A percentile compares a stretch with the other conserved stretches of the same genome.
Evolutionary conservation across 2,888 invertebrate species (phyloP).

Genomic region (Eristalinus aeneus): DNA sequence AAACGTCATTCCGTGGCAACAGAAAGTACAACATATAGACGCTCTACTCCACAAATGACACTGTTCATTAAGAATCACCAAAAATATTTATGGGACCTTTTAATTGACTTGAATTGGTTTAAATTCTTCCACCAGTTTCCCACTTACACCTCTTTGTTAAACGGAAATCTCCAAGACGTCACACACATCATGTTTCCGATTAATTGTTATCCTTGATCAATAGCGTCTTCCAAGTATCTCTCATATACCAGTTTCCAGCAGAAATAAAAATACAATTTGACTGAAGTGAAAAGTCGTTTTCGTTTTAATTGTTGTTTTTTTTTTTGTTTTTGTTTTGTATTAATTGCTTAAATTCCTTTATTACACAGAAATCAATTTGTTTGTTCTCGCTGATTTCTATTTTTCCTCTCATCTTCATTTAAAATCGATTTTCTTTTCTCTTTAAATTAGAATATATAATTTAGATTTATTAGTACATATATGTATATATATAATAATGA

Average conservation of each 20-base stretch:
- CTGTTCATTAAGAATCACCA: too few species aligned
- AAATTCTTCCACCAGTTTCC: too few species aligned
- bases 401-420: slow-evolving; percentile 56
- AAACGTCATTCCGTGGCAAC: too few species aligned
- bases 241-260: too few species aligned
- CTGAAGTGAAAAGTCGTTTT: not conserved
- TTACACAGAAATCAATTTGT: slow-evolving; percentile 65
- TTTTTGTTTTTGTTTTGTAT: slow-evolving; percentile 59
- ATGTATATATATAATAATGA: slow-evolving; percentile 41
- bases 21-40: too few species aligned
- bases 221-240: not conserved
- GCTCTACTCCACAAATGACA: too few species aligned
- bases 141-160: too few species aligned
- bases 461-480: slow-evolving; percentile 67
- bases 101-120: too few species aligned
- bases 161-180: too few species aligned
- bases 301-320: slow-evolving; percentile 16
- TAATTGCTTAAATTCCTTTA: slow-evolving; percentile 70
- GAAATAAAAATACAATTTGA: not conserved
- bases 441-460: slow-evolving; percentile 71
- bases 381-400: not conserved
- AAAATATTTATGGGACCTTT: too few species aligned
- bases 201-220: too few species aligned
- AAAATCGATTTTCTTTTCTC: slow-evolving; percentile 43
- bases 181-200: too few species aligned